Conservation (phyloP, 2,888 invertebrate genomes). For the Drosophila flavopinicola region DNA sequence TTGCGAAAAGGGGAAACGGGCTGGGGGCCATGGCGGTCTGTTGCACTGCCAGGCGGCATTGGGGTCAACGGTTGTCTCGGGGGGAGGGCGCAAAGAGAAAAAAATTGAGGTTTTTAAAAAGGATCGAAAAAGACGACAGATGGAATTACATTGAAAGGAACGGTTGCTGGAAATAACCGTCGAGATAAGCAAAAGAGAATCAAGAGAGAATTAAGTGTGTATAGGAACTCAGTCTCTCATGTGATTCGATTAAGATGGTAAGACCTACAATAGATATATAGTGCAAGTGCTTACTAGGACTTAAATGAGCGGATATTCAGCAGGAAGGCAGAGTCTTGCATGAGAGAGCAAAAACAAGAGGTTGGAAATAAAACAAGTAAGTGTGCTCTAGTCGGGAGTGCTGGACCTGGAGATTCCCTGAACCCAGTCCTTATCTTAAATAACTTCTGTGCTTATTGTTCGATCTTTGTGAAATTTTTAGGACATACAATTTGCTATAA, state of each 20-base stretch:
- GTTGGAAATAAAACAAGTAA: too few species aligned
- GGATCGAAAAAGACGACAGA: neutral
- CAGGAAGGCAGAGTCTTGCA: neutral
- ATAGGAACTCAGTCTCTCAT: conserved; percentile 4
- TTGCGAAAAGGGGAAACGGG: conserved; percentile 38
- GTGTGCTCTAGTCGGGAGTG: too few species aligned
- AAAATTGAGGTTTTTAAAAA: conserved; percentile 25
- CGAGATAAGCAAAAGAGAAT: conserved; percentile 18
- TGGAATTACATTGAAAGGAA: conserved; percentile 2
- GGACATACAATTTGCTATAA: too few species aligned
- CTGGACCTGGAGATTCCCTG: too few species aligned
- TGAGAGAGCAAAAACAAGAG: neutral
- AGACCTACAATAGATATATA: neutral
- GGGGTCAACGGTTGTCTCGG: conserved; percentile 27
- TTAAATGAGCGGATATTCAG: conserved; percentile 3
- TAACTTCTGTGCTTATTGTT: too few species aligned
- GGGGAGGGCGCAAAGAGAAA: conserved; percentile 1
- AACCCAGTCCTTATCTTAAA: too few species aligned
- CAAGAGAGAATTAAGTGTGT: conserved; percentile 10
- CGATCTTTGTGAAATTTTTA: too few species aligned
- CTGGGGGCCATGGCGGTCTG: neutral
- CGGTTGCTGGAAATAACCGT: conserved; percentile 3
- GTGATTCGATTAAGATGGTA: conserved; percentile 22
- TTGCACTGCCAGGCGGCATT: conserved; percentile 25
- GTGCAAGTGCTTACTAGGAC: neutral